Conservation (phyloP, 2,113 vertebrate species). For the Corythoichthys haematopterus region DNA sequence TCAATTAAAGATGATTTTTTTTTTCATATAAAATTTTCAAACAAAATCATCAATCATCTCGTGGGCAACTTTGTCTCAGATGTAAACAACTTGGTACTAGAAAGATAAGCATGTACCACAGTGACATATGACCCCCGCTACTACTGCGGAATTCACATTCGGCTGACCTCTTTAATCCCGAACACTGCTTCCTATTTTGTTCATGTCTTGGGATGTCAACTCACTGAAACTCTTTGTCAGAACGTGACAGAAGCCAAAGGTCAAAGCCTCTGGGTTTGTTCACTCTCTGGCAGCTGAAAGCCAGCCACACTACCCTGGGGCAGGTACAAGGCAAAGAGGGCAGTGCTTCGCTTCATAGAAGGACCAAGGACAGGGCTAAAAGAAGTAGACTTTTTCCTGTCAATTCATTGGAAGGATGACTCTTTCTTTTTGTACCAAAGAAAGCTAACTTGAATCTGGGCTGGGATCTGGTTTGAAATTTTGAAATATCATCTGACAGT, state of each 20-base stretch:
- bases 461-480: not conserved
- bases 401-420: not conserved
- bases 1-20: not conserved
- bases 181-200: slow-evolving; percentile 16
- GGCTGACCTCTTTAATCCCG: slow-evolving; percentile 10
- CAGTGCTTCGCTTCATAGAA: not conserved
- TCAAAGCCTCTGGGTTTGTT: slow-evolving; percentile 59
- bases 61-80: not conserved
- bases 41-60: not conserved
- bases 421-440: not conserved
- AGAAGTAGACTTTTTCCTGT: not conserved
- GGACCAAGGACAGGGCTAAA: slow-evolving; percentile 1
- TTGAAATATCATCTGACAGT: not conserved
- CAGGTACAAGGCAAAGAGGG: slow-evolving; percentile 14
- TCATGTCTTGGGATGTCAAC: slow-evolving; percentile 14
- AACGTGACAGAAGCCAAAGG: slow-evolving; percentile 43
- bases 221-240: slow-evolving; percentile 56
- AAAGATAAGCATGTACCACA: slow-evolving; percentile 1
- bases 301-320: slow-evolving; percentile 30
- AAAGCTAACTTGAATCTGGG: not conserved
- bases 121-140: slow-evolving; percentile 3
- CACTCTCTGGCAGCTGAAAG: slow-evolving; percentile 44
- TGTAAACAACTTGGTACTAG: not conserved
- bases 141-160: slow-evolving; percentile 13
- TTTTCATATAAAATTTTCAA: not conserved